Evolutionary conservation across 2,113 vertebrate species (phyloP), one percentile per base, ranked within the genome.

Genomic region (Carassius gibelio): DNA sequence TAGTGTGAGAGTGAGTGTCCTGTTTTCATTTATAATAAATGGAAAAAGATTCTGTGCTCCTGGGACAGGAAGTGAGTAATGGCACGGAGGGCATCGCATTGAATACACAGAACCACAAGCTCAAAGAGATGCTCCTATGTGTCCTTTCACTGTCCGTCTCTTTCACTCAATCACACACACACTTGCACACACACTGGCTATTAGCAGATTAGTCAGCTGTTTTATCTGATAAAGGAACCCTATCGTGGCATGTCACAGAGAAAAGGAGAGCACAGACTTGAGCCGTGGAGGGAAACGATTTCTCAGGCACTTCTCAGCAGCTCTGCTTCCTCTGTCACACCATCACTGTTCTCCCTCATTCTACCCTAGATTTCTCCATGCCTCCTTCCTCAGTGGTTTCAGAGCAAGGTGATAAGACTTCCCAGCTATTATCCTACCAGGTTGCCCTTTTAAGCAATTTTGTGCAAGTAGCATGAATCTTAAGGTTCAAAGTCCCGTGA

Each of bases 191-290:
- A 55, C 50, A 78, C 76, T 26, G 62, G 69, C 62, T 69, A 69
- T 81, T 52, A 81, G 80, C 42, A 52, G 80, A 69, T 81, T 69
- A 81, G 62, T 69, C 62, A 52, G 61, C 26, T 66, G 79, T 82
- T 69, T 68, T 26, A 82, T 82, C 80, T 68, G 64, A 82, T 82
- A 82, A 82, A 82, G 45, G 19, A 69, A 26, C 9, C 80, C 64
- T 81, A 15, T 30, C 8, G 17, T 68, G 45, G 23, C 15, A 69
- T 82, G 45, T 69, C 23, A 82, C 8, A 66, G 45, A 66, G 21
- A 21, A 19, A 42, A 81, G 48, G 26, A 77, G 50, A 77, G 64
- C 17, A 52, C 4, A 81, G 62, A 45, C 36, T 45, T 64, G 77
- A 79, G 76, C 55, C 7, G 4, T n/a, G 77, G 13, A 48, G n/a